A percentile compares a stretch with the other conserved stretches of the same genome.
phyloP scores from a whole-genome alignment of 2,113 vertebrate genomes.

The Rhinogobius similis region DNA sequence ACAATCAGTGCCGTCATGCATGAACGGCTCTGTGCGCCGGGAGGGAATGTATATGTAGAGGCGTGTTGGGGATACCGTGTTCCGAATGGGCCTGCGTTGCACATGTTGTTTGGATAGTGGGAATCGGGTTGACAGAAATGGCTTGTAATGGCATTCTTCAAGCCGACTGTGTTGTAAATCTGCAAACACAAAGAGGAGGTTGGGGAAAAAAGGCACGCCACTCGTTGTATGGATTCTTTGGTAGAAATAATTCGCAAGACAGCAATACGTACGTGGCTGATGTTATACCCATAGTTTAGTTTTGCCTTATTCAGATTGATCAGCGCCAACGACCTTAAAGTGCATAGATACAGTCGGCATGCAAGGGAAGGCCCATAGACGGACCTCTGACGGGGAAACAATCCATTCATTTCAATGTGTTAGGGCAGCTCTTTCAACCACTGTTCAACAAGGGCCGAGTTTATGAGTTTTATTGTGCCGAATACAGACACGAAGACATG shows the following conservation, averaged over 20 bases:
- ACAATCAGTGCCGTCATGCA: constrained; percentile 48
- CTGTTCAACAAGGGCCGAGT: no score
- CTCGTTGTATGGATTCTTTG: background rate
- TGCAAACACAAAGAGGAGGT: background rate
- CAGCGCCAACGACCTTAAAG: no score
- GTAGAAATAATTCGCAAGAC: background rate
- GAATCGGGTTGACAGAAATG: background rate
- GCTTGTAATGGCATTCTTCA: background rate
- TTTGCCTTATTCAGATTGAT: no score
- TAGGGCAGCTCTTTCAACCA: no score
- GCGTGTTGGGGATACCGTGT: background rate
- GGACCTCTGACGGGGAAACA: no score
- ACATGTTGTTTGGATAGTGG: background rate
- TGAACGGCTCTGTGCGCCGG: constrained; percentile 14
- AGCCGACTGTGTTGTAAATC: background rate
- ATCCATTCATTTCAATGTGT: no score
- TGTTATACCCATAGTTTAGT: no score
- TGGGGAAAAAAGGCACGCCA: background rate
- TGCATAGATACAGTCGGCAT: no score
- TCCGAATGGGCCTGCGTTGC: constrained; percentile 12
- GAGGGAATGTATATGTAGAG: background rate
- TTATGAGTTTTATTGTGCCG: no score
- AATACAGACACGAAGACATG: no score
- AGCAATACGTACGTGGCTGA: no score
- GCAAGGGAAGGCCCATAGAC: no score